Evolutionary conservation across 2,888 invertebrate species (phyloP), one percentile per base, ranked within the genome.

Genomic region (Hyposoter didymator): DNA sequence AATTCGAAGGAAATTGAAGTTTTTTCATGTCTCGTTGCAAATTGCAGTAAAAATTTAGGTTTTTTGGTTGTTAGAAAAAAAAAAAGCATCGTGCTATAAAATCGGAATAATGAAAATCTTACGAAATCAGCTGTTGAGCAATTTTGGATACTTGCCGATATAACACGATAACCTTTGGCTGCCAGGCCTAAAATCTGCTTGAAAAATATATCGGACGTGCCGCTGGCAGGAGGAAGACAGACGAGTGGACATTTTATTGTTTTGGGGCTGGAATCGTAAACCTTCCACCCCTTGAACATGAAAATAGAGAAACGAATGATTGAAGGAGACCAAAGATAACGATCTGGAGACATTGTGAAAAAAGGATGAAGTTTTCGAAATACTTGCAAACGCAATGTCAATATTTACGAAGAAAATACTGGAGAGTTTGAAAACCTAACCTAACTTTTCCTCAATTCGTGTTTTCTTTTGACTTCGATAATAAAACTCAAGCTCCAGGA

Each of bases 251-350:
- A 97, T 84, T 95, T 95, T 0, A 98, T 96, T 75, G 95, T 95
- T 92, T 96, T 96, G 10, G 98, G 98, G 43, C 98, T 98, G 82
- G 97, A 97, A 93, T 98, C 98, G 92, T 98, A 98, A 85, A 98
- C 95, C 92, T 96, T 96, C 98, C 98, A 98, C 88, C 96, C 96
- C 97, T 86, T 73, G 19, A 78, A 74, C 28, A 59, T 19, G 49
- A 97, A 89, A 94, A 94, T 35, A 88, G 55, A 75, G 69, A 19
- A n/a, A 39, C 64, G 0, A 49, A 5, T 22, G 55, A 39, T 19
- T 22, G 14, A 22, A 10, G 55, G 10, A 22, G 19, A 59, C 14
- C 10, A 22, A 74, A 59, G 62, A 14, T 35, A 5, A 59, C 43
- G 82, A 84, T 85, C 45, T 52, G 32, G 22, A 17, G 28, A 59